Conservation (phyloP, 2,113 vertebrate species). For the Chamaea fasciata region DNA sequence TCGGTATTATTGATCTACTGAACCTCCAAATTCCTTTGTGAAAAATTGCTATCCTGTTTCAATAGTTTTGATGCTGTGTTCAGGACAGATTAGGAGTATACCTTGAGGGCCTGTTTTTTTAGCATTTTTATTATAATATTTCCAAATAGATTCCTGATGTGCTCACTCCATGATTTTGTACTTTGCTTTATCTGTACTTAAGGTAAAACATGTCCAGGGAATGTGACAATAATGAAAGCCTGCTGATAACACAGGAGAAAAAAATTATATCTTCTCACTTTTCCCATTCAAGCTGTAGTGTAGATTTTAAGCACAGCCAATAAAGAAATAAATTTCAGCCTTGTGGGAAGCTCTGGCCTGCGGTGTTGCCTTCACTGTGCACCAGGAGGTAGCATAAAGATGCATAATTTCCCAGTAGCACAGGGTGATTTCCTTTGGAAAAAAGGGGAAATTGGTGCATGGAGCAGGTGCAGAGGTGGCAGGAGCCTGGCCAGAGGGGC, state of each 20-base stretch:
- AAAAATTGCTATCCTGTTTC: slow-evolving; percentile 1
- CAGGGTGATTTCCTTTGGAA: not conserved
- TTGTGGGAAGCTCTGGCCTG: not conserved
- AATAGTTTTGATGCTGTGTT: slow-evolving; percentile 15
- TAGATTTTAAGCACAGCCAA: not conserved
- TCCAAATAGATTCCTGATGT: not conserved
- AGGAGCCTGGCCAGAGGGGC: not conserved
- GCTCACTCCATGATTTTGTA: not conserved
- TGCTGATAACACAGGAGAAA: not conserved
- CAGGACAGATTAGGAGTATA: not conserved
- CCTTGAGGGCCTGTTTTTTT: not conserved
- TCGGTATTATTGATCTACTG: not conserved
- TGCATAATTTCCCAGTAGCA: not conserved
- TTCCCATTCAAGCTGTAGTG: not conserved
- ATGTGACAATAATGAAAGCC: not conserved
- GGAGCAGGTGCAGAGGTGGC: fast-evolving
- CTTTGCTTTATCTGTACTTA: not conserved
- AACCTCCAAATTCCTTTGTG: not conserved
- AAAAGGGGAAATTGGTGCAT: fast-evolving
- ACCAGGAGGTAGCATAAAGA: not conserved
- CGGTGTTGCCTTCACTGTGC: not conserved
- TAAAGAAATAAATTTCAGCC: not conserved
- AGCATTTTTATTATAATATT: not conserved
- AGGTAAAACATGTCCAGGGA: not conserved
- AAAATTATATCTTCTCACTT: not conserved